Conservation (phyloP, 2,797 vertebrate genomes). For the Pitangus sulphuratus region DNA sequence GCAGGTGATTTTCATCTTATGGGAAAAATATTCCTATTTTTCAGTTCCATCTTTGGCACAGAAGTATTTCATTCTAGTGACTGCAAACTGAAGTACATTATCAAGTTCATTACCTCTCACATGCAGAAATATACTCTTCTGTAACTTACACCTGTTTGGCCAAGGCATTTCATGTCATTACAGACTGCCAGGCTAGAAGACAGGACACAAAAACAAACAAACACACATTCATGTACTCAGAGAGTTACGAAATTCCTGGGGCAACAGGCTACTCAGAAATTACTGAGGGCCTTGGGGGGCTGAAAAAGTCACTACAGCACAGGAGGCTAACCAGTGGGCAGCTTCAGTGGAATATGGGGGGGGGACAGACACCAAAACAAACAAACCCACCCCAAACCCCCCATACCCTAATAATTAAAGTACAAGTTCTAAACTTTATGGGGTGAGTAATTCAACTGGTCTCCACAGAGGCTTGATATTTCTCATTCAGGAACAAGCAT, state of each 20-base stretch:
- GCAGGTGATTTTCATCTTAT: background rate
- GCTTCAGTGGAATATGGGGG: background rate
- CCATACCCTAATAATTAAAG: background rate
- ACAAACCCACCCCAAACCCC: background rate
- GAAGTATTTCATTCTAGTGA: background rate
- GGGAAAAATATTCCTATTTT: background rate
- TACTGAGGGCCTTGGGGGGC: background rate
- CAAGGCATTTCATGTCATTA: background rate
- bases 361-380: background rate
- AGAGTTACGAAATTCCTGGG: background rate
- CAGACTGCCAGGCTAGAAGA: background rate
- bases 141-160: background rate
- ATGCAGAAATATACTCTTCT: background rate
- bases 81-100: background rate
- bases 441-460: background rate
- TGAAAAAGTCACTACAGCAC: background rate
- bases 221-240: background rate
- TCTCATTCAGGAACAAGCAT: background rate
- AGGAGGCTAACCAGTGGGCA: background rate
- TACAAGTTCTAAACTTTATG: fast-evolving
- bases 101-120: background rate
- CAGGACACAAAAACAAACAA: background rate
- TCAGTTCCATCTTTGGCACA: background rate
- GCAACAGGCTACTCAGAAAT: background rate
- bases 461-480: background rate